These are phyloP conservation scores for Pheosia gnoma DNA, from an alignment of 2,888 invertebrate genomes.

Conservation along the genomic window DNA sequence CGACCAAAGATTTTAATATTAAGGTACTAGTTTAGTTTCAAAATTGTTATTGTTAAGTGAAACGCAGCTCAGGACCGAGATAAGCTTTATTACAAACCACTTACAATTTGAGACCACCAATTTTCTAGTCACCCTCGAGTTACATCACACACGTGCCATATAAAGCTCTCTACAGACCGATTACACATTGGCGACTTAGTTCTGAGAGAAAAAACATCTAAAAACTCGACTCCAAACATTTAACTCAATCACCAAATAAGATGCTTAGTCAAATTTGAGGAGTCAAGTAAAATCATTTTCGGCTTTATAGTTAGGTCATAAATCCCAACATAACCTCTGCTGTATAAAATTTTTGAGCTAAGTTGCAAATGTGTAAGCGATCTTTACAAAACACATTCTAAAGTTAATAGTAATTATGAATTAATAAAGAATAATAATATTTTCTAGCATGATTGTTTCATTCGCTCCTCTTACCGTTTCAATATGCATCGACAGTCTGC, in stretches of 20 bases:
- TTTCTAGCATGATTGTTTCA: conserved; percentile 54
- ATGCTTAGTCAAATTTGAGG: too few relatives aligned
- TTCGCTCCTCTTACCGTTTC: conserved; percentile 40
- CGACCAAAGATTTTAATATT: conserved; percentile 75
- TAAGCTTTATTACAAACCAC: conserved; percentile 43
- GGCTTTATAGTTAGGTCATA: too few relatives aligned
- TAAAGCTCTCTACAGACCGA: conserved; percentile 53
- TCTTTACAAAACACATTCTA: conserved; percentile 46
- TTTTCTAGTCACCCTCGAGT: conserved; percentile 67
- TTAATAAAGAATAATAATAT: conserved; percentile 57
- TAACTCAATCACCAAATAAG: too few relatives aligned
- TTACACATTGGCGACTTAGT: conserved; percentile 19
- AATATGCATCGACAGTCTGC: conserved; percentile 46
- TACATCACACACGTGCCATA: conserved; percentile 67
- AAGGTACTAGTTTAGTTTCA: conserved; percentile 57
- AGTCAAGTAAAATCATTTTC: too few relatives aligned
- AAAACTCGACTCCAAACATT: too few relatives aligned
- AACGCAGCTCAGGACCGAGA: conserved; percentile 38
- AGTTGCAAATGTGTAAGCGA: conserved; percentile 20
- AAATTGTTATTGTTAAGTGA: conserved; percentile 43
- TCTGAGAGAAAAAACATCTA: background rate
- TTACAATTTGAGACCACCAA: conserved; percentile 52
- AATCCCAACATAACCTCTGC: background rate
- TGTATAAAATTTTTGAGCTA: conserved; percentile 8
- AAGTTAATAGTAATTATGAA: conserved; percentile 44